Base-by-base conservation (phyloP, 1,140 invertebrate species). In the Ceratina australensis region DNA sequence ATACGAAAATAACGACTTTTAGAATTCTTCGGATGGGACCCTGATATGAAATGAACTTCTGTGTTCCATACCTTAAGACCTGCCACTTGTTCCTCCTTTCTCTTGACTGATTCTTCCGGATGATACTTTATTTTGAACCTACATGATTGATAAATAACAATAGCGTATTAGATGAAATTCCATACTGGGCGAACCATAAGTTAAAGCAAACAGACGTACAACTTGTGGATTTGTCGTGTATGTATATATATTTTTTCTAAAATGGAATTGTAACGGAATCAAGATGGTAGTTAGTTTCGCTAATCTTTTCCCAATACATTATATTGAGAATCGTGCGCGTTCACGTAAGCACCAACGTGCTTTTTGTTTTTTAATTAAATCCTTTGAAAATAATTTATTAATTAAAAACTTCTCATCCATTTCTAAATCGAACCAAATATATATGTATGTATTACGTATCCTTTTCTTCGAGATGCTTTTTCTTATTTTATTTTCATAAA, bases 121-220 rank as follows among this genome's bases (percentile, higher is more conserved):
- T 99, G 98, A 90, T 99, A 99, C 93, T 99, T 99, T 80, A 97
- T 95, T 92, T 98, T 98, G 94, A 99, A 99, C 99, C 99, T 99
- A 73, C 33, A 47, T 22, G 28, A 86, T 79, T 42, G 68, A 86
- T 33, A 83, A 91, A 93, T 92, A 87, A 73, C 13, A 16, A 7
- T 7, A 10, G 3, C 33, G 54, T 71, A 18, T 61, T 54, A 2
- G 10, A 18, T 20, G 18, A 13, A 12, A n/a, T 16, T 42, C 15
- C 26, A 33, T 26, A 20, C 3, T 3, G 2, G n/a, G 52, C 15
- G 13, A 42, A 54, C 24, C 15, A 20, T 69, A 20, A 50, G 10
- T 78, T 67, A 57, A 75, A 67, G 67, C 71, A 67, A 78, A 83
- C 71, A 54, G 80, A 80, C 57, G 66, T 79, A 79, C 61, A 79